phyloP scores from a whole-genome alignment of 2,797 vertebrate genomes.

The Myiotriccus ornatus region DNA sequence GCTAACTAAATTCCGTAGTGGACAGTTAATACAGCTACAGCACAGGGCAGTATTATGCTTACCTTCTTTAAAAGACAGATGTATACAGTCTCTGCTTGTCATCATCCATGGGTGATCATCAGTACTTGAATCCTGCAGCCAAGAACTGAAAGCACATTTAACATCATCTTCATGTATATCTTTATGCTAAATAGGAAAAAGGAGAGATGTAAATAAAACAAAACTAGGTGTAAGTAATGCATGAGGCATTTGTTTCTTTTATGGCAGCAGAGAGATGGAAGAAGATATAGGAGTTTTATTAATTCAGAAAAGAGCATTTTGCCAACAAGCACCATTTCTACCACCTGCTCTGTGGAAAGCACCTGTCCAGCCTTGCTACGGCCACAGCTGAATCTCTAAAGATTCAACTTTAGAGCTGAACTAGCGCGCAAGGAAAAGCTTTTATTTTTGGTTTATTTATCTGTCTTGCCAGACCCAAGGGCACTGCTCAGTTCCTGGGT shows the following conservation, averaged over 20 bases:
- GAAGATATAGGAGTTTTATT: neutral
- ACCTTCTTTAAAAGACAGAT: conserved; percentile 83
- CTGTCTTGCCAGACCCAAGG: neutral
- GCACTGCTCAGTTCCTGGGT: neutral
- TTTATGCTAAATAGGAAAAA: conserved; percentile 72
- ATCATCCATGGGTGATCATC: conserved; percentile 83
- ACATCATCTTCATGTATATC: conserved; percentile 78
- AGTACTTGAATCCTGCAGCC: conserved; percentile 84
- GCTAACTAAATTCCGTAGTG: neutral
- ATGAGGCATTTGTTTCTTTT: neutral
- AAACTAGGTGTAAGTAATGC: neutral
- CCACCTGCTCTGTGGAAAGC: neutral
- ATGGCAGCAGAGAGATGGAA: neutral
- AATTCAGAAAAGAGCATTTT: neutral
- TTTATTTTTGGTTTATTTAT: neutral
- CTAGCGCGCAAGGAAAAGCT: neutral
- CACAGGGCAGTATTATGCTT: neutral
- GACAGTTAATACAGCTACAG: neutral
- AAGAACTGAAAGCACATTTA: conserved; percentile 84
- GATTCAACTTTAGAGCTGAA: neutral
- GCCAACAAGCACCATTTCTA: neutral
- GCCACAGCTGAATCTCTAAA: neutral
- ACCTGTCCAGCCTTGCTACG: neutral
- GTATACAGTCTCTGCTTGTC: conserved; percentile 74
- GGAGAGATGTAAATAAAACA: neutral